Evolutionary conservation across 2,888 invertebrate species (phyloP).

Genomic region (Sesia apiformis): DNA sequence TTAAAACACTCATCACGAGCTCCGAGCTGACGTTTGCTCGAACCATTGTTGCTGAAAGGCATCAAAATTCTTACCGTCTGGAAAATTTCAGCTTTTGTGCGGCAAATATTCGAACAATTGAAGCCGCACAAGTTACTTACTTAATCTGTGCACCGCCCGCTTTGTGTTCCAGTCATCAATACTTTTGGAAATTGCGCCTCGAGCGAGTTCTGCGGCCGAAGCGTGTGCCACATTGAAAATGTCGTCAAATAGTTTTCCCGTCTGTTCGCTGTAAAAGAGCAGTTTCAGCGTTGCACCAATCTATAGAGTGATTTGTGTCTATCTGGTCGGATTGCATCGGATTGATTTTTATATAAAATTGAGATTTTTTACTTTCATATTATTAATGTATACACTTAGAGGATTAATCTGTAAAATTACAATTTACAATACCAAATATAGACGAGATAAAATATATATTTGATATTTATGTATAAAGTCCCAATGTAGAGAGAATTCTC

Average conservation of each 20-base stretch:
- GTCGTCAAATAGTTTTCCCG: background rate
- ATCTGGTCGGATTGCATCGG: too few species aligned
- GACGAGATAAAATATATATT: too few species aligned
- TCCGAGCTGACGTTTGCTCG: slow-evolving; percentile 30
- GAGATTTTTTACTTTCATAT: too few species aligned
- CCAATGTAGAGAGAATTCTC: too few species aligned
- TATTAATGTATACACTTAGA: too few species aligned
- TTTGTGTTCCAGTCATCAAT: slow-evolving; percentile 55
- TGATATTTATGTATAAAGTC: too few species aligned
- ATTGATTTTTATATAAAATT: too few species aligned
- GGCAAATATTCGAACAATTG: slow-evolving; percentile 35
- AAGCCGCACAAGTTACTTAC: slow-evolving; percentile 54
- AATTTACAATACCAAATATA: too few species aligned
- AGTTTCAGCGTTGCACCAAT: too few species aligned
- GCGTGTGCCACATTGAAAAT: background rate
- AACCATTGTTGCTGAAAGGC: slow-evolving; percentile 41
- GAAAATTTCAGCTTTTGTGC: slow-evolving; percentile 52
- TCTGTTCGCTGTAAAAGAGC: too few species aligned
- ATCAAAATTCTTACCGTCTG: slow-evolving; percentile 53
- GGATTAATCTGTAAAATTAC: too few species aligned
- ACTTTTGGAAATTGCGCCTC: slow-evolving; percentile 48
- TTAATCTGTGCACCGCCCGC: slow-evolving; percentile 49
- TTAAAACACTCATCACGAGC: slow-evolving; percentile 41
- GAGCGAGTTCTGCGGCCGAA: slow-evolving; percentile 11
- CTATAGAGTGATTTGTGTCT: too few species aligned